A percentile compares a stretch with the other conserved stretches of the same genome.
phyloP scores from a whole-genome alignment of 2,888 invertebrate genomes.

The Cheilosia vulpina region DNA sequence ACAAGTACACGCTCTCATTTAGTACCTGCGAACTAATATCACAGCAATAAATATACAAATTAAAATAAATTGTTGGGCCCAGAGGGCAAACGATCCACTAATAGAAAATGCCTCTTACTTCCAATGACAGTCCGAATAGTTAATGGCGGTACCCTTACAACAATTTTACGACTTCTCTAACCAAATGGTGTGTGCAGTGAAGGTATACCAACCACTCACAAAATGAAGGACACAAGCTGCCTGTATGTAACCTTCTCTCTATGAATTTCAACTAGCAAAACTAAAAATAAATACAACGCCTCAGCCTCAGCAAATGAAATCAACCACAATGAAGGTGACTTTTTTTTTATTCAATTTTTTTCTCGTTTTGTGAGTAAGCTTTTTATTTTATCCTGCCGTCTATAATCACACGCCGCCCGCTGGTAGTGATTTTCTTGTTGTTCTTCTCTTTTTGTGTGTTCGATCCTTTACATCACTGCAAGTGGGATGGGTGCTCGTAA shows the following conservation, averaged over 20 bases:
- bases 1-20: too few relatives aligned
- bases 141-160: conserved; percentile 5
- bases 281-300: conserved; percentile 49
- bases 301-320: conserved; percentile 47
- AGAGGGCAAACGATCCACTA: conserved; percentile 3
- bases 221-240: conserved; percentile 29
- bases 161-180: conserved; percentile 24
- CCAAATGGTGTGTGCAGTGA: neutral
- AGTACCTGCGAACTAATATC: neutral
- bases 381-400: conserved; percentile 38
- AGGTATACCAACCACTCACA: conserved; percentile 14
- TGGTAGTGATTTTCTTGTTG: conserved; percentile 23
- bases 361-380: conserved; percentile 38
- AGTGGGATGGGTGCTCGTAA: conserved; percentile 4
- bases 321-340: conserved; percentile 62
- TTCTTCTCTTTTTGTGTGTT: conserved; percentile 16
- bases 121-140: conserved; percentile 6
- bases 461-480: conserved; percentile 17
- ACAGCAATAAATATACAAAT: neutral
- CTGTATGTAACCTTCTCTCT: conserved; percentile 7
- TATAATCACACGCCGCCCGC: conserved; percentile 13
- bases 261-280: conserved; percentile 42
- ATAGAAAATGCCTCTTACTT: conserved; percentile 6
- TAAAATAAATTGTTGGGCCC: neutral
- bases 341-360: neutral